Conservation (phyloP, 1,140 invertebrate species). For the Caenorhabditis remanei region DNA sequence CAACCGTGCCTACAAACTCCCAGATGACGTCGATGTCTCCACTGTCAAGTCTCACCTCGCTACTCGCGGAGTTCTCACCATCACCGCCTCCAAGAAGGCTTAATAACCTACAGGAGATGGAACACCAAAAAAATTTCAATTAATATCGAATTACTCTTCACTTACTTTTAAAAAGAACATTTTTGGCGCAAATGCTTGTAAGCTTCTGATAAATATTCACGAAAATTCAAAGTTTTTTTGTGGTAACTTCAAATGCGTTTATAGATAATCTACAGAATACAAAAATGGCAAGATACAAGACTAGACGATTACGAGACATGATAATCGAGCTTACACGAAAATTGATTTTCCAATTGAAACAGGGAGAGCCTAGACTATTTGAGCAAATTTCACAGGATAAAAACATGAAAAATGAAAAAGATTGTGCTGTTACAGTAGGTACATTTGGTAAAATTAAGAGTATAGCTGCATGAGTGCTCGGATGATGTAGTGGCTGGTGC, state of each 20-base stretch:
- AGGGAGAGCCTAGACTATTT: neutral
- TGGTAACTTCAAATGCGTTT: neutral
- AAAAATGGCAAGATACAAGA: conserved; percentile 49
- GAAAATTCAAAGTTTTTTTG: neutral
- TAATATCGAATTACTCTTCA: conserved; percentile 42
- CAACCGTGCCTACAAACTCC: conserved; percentile 74
- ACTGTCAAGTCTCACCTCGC: conserved; percentile 74
- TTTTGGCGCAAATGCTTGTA: neutral
- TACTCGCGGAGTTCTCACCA: conserved; percentile 71
- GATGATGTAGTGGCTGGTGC: conserved; percentile 94
- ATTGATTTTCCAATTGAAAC: neutral
- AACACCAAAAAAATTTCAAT: conserved; percentile 13
- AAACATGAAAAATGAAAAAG: neutral
- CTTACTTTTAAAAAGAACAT: conserved; percentile 9
- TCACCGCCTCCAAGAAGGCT: conserved; percentile 74
- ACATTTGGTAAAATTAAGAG: conserved; percentile 37
- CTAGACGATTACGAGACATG: conserved; percentile 26
- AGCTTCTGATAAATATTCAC: neutral
- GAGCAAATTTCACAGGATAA: conserved; percentile 22
- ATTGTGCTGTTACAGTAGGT: conserved; percentile 4
- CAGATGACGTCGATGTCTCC: conserved; percentile 73
- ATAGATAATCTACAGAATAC: neutral
- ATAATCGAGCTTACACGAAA: conserved; percentile 21
- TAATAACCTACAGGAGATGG: conserved; percentile 42
- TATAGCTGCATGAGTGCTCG: conserved; percentile 66